Conservation (phyloP, 1,140 invertebrate species). For the Sinonovacula constricta region DNA sequence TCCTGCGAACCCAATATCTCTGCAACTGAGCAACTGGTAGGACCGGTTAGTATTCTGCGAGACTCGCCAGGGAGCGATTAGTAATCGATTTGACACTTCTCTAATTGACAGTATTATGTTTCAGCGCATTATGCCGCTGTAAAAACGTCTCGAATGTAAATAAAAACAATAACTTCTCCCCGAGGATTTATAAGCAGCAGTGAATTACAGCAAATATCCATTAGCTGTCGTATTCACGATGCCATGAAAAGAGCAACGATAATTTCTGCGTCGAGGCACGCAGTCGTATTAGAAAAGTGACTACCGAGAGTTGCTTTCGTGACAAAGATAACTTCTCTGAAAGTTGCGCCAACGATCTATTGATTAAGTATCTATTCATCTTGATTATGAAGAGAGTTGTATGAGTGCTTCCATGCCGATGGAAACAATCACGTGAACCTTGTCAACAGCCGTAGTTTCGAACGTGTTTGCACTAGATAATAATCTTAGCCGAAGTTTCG, state of each 20-base stretch:
- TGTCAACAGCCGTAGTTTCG: no score
- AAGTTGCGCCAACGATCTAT: not conserved
- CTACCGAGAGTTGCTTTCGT: no score
- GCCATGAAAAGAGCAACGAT: not conserved
- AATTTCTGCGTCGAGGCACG: not conserved
- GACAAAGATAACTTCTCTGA: no score
- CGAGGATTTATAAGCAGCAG: not conserved
- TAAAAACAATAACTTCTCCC: not conserved
- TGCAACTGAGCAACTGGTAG: no score
- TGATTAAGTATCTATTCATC: not conserved
- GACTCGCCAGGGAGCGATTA: not conserved
- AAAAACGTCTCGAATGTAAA: not conserved
- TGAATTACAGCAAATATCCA: not conserved
- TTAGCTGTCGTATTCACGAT: not conserved
- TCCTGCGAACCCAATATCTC: no score
- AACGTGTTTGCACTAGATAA: no score
- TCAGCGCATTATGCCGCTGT: not conserved
- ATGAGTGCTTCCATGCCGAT: no score
- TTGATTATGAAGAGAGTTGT: not conserved
- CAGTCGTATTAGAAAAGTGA: not conserved
- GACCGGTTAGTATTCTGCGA: no score
- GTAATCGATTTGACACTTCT: not conserved
- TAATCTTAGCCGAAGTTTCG: no score
- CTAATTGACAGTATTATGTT: not conserved
- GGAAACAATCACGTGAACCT: no score